Evolutionary conservation across 2,888 invertebrate species (phyloP).

Genomic region (Ormyrus rosae): DNA sequence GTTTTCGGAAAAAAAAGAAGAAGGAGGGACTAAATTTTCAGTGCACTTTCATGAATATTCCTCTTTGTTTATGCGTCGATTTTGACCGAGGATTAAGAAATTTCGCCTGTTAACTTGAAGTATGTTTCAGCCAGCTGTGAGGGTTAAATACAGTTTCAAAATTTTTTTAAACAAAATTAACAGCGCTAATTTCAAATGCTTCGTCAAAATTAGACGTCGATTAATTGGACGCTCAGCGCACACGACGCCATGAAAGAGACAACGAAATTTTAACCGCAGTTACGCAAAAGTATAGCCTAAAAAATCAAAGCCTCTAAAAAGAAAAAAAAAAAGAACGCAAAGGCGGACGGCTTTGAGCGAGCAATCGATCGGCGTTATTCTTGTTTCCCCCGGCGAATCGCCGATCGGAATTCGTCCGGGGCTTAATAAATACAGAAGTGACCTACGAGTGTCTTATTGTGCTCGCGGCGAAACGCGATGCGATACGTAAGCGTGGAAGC

Average conservation of each 20-base stretch:
- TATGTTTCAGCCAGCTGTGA: too few species aligned
- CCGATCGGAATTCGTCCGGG: conserved; percentile 35
- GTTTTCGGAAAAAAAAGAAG: neutral
- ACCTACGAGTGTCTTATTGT: conserved; percentile 58
- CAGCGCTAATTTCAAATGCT: too few species aligned
- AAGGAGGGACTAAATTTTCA: neutral
- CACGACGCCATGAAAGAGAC: too few species aligned
- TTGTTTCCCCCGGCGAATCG: conserved; percentile 5
- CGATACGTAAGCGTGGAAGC: conserved; percentile 73
- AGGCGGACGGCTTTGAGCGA: neutral
- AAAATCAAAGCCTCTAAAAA: neutral
- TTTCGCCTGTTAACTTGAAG: too few species aligned
- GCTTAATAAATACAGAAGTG: conserved; percentile 55
- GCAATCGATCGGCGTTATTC: conserved; percentile 37
- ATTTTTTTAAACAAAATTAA: too few species aligned
- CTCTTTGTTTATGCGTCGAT: neutral
- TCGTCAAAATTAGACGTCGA: too few species aligned
- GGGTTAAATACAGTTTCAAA: too few species aligned
- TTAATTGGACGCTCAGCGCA: too few species aligned
- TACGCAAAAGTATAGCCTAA: neutral
- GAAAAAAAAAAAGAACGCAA: neutral
- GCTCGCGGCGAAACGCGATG: conserved; percentile 62
- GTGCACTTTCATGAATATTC: neutral
- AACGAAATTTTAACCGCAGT: too few species aligned
- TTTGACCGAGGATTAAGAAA: too few species aligned